Conservation (phyloP, 2,113 vertebrate genomes). For the Copsychus sechellarum region DNA sequence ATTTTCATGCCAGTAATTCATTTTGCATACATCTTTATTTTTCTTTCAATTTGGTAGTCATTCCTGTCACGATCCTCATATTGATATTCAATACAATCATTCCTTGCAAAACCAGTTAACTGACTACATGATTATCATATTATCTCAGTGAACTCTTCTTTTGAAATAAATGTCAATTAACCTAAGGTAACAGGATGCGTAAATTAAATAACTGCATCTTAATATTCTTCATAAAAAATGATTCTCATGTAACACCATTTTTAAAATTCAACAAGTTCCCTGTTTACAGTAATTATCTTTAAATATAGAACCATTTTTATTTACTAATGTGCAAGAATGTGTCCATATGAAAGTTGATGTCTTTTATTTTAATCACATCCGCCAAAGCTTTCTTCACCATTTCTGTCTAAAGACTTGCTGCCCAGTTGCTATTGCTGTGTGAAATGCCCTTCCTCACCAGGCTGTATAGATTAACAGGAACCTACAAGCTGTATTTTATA, state of each 20-base stretch:
- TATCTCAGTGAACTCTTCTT: not conserved
- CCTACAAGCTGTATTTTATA: not conserved
- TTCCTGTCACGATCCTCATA: not conserved
- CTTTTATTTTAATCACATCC: not conserved
- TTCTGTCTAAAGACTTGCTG: not conserved
- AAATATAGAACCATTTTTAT: not conserved
- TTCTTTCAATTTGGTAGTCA: not conserved
- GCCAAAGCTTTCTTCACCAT: not conserved
- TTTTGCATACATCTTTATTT: not conserved
- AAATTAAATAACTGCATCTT: not conserved
- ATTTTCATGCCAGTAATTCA: not conserved
- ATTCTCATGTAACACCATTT: not conserved
- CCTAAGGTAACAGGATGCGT: not conserved
- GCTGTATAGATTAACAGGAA: not conserved
- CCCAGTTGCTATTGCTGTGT: not conserved
- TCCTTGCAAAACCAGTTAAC: not conserved
- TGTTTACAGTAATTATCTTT: not conserved
- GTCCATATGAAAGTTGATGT: not conserved
- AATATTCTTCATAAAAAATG: not conserved
- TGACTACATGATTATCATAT: not conserved
- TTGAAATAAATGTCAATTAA: conserved; percentile 26
- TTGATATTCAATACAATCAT: not conserved
- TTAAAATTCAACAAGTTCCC: not conserved
- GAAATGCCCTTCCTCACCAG: not conserved
- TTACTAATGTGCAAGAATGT: not conserved